These are phyloP conservation scores for Lacanobia wlatinum DNA, from an alignment of 2,888 invertebrate genomes.

Conservation along the genomic window DNA sequence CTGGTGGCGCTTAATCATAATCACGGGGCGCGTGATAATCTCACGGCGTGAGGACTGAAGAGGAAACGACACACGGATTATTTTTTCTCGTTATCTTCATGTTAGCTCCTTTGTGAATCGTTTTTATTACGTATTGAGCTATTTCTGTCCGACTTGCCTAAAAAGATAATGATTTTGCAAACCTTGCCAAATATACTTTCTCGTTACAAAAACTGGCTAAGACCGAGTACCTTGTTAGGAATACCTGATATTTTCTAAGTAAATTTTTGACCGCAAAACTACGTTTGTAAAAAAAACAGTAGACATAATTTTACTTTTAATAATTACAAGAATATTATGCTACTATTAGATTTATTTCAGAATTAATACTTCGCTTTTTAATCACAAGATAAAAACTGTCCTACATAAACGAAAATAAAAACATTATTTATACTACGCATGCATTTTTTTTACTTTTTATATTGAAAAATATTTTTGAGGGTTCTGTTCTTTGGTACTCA, in stretches of 20 bases:
- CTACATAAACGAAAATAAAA: neutral
- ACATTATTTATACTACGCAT: neutral
- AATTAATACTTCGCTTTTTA: neutral
- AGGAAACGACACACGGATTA: constrained; percentile 80
- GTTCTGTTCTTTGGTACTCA: neutral
- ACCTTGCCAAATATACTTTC: neutral
- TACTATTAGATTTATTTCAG: neutral
- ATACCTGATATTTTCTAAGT: too few relatives aligned
- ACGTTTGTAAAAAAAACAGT: neutral
- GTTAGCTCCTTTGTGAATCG: constrained; percentile 67
- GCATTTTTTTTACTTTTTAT: too few relatives aligned
- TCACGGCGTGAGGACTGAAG: constrained; percentile 75
- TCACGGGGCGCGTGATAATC: constrained; percentile 84
- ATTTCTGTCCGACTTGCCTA: neutral
- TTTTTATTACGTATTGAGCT: constrained; percentile 70
- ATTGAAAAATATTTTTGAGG: neutral
- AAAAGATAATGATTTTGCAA: neutral
- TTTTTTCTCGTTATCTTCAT: constrained; percentile 76
- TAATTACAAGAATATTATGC: too few relatives aligned
- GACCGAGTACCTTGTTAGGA: neutral
- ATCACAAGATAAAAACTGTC: neutral
- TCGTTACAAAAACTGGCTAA: too few relatives aligned
- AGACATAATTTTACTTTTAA: too few relatives aligned
- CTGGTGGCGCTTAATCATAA: constrained; percentile 83
- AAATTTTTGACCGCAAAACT: neutral